Evolutionary conservation across 2,797 vertebrate genomes (phyloP).

Genomic region (Triplophysa bombifrons): DNA sequence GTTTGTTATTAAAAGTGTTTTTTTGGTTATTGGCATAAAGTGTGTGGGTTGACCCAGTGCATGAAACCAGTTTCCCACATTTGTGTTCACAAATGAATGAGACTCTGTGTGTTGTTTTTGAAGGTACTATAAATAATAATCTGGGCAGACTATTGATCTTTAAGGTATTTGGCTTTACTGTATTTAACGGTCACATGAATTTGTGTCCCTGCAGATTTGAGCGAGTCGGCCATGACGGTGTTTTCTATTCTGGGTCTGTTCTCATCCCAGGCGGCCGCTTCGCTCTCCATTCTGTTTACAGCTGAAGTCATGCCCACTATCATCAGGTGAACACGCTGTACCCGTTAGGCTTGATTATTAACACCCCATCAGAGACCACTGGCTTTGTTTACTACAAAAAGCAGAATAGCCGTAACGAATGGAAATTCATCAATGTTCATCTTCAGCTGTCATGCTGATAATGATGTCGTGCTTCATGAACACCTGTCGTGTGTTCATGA

Average conservation of each 20-base stretch:
- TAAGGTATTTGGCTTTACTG: background rate
- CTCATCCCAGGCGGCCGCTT: conserved; percentile 85
- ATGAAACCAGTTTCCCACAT: too few relatives aligned
- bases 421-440: background rate
- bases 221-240: conserved; percentile 81
- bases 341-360: too few relatives aligned
- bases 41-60: too few relatives aligned
- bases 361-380: too few relatives aligned
- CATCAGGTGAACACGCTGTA: conserved; percentile 76
- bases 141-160: background rate
- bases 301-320: conserved; percentile 87
- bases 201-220: conserved; percentile 76
- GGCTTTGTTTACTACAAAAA: background rate
- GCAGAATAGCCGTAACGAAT: background rate
- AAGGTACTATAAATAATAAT: background rate
- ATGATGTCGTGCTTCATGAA: background rate
- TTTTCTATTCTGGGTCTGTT: conserved; percentile 89
- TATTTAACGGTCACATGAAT: conserved; percentile 4
- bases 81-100: too few relatives aligned
- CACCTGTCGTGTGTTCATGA: too few relatives aligned
- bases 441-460: background rate
- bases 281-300: conserved; percentile 86
- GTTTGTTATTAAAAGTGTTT: too few relatives aligned
- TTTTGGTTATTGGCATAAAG: too few relatives aligned
- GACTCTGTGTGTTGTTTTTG: background rate